phyloP scores from a whole-genome alignment of 2,888 invertebrate genomes.

The Phyllotreta striolata region DNA sequence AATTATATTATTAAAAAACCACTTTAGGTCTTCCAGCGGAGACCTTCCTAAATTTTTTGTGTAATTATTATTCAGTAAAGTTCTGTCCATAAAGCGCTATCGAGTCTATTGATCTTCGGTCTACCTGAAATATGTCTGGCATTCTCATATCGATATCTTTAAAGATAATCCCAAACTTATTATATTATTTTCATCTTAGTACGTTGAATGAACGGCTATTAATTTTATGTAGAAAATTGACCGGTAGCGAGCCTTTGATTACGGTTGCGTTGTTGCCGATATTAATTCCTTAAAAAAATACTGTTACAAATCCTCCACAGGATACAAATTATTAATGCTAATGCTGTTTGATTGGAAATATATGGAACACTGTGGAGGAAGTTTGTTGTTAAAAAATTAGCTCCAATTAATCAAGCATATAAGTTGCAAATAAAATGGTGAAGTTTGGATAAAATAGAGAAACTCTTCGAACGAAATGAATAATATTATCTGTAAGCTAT shows the following conservation, averaged over 20 bases:
- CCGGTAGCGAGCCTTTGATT: conserved; percentile 31
- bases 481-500: conserved; percentile 11
- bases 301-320: no score
- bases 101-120: conserved; percentile 25
- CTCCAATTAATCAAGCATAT: no score
- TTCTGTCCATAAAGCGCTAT: conserved; percentile 26
- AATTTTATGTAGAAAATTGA: conserved; percentile 39
- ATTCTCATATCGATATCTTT: conserved; percentile 36
- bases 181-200: conserved; percentile 35
- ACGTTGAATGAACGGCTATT: conserved; percentile 36
- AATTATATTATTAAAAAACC: conserved; percentile 5
- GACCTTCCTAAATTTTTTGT: conserved; percentile 13
- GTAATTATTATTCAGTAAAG: conserved; percentile 25
- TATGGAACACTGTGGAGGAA: no score
- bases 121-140: conserved; percentile 37
- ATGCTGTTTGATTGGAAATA: no score
- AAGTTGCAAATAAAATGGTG: not conserved
- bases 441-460: not conserved
- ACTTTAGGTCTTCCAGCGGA: conserved; percentile 9
- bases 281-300: no score
- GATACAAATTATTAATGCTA: no score
- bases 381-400: no score
- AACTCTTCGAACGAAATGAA: not conserved
- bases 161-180: conserved; percentile 36
- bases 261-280: conserved; percentile 24